Evolutionary conservation across 2,797 vertebrate genomes (phyloP).

Genomic region (Myotis pilosus): DNA sequence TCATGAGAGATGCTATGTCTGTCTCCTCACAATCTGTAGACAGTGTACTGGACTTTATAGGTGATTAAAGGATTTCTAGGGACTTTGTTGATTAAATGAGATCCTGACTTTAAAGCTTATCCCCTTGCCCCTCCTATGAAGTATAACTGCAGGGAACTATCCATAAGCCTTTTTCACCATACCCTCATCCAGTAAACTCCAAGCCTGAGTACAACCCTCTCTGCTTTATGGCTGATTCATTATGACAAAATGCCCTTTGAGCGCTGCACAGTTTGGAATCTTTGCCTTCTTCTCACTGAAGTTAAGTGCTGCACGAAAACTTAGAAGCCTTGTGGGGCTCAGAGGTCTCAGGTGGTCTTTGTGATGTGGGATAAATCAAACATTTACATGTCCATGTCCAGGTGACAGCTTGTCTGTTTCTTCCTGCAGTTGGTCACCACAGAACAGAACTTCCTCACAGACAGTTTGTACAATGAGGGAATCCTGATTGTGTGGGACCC

Average conservation of each 20-base stretch:
- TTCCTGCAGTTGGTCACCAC: constrained; percentile 83
- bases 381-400: not conserved
- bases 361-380: not conserved
- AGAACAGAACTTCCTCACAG: constrained; percentile 79
- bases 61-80: not conserved
- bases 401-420: constrained; percentile 54
- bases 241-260: not conserved
- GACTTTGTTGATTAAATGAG: not conserved
- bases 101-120: not conserved
- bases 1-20: not conserved
- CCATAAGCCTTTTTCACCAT: not conserved
- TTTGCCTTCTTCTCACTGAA: not conserved
- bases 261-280: not conserved
- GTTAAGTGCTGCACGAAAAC: not conserved
- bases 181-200: not conserved
- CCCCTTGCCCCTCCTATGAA: accelerated
- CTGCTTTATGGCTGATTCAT: not conserved
- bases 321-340: not conserved
- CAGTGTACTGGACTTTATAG: not conserved
- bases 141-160: not conserved
- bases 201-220: not conserved
- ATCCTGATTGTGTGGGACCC: constrained; percentile 88
- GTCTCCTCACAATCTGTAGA: not conserved
- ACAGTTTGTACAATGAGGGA: constrained; percentile 83
- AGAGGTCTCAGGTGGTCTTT: not conserved